Evolutionary conservation across 2,797 vertebrate genomes (phyloP).

Genomic region (Champsocephalus gunnari): DNA sequence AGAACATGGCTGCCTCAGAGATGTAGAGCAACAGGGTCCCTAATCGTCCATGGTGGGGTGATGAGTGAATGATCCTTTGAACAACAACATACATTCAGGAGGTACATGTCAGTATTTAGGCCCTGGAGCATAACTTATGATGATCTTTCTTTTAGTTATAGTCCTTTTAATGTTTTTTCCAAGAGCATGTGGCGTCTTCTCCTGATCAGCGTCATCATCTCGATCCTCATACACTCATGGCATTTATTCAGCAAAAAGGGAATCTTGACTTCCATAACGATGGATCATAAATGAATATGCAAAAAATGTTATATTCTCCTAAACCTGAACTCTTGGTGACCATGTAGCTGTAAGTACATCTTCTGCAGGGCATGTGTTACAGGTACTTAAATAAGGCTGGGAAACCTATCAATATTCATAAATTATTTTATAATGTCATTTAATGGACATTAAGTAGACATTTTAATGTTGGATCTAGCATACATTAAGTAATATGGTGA

Average conservation of each 20-base stretch:
- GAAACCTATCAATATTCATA: conserved; percentile 35
- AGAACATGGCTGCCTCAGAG: conserved; percentile 21
- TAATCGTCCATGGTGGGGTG: conserved; percentile 20
- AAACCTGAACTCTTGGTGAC: conserved; percentile 60
- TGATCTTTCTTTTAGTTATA: conserved; percentile 17
- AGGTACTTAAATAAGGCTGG: conserved; percentile 37
- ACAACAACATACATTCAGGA: conserved; percentile 63
- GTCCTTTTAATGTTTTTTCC: conserved; percentile 34
- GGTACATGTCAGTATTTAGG: conserved; percentile 40
- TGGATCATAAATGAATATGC: conserved; percentile 36
- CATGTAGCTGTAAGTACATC: conserved; percentile 36
- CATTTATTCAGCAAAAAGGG: conserved; percentile 44
- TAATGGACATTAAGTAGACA: conserved; percentile 35
- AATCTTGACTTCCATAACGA: conserved; percentile 44
- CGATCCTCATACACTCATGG: conserved; percentile 19
- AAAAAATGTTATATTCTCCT: conserved; percentile 42
- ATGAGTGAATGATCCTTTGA: conserved; percentile 27
- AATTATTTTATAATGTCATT: conserved; percentile 13
- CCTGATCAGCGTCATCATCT: conserved; percentile 3
- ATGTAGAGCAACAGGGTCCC: not conserved
- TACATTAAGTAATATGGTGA: conserved; percentile 45
- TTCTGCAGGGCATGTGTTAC: conserved; percentile 52
- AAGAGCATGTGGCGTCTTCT: conserved; percentile 7
- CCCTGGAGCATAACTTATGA: conserved; percentile 2
- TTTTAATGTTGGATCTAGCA: conserved; percentile 31